Evolutionary conservation across 2,113 vertebrate genomes (phyloP), one percentile per base, ranked within the genome.

Genomic region (Garra rufa): DNA sequence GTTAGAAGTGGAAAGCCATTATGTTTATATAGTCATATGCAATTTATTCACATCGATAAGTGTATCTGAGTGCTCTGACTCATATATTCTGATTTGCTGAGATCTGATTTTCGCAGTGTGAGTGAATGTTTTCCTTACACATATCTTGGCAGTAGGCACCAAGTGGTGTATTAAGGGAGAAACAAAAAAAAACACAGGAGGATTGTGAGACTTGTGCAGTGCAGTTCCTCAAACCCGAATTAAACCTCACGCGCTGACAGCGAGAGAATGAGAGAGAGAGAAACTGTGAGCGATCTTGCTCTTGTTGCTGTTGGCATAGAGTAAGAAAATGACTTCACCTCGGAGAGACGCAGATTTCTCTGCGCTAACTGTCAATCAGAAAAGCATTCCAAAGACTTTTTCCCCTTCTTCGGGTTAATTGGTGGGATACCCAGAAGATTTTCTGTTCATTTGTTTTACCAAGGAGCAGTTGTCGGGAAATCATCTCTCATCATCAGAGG

Each of bases 401-500:
- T 34, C 88, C 82, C 84, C 78, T 87, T 87, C n/a, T 85, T 76
- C 14, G 38, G 80, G 86, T 93, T 92, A 88, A 95, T 82, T 95
- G 93, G 92, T 92, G 92, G 91, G 92, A 93, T 92, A 93, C 94
- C 91, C 92, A 65, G 92, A 92, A 91, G 19, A 61, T 73, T 81
- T 81, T 76, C 46, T 63, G 1, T 65, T n/a, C 61, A 94, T 94
- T 95, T 93, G 70, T 94, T 93, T 92, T 95, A 86, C 90, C 90
- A 94, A 17, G 26, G 46, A 46, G 91, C 93, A 94, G 94, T 95
- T 96, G 95, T 95, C 94, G 94, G 95, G 95, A 94, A 95, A 93
- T 90, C 90, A 93, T 95, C 95, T 95, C 94, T 96, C 94, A 95
- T 94, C 92, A 91, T 87, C 92, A 93, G 81, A 95, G 93, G 95